These are phyloP conservation scores for Eumerus sabulonum DNA, from an alignment of 2,888 invertebrate species.

Conservation along the genomic window DNA sequence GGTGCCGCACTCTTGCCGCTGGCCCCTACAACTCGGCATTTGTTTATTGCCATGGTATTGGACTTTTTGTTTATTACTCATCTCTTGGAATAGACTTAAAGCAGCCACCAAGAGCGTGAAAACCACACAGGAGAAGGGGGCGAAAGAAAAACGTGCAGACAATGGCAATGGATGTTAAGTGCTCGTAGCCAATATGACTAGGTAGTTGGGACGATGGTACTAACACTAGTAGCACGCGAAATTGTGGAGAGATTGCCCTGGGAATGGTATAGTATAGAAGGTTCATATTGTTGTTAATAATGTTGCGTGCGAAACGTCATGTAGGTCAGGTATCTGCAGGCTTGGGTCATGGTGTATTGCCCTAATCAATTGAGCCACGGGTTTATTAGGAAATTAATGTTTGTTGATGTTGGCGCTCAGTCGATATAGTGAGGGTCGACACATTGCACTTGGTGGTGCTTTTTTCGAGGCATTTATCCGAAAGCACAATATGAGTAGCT, in stretches of 20 bases:
- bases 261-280: constrained; percentile 6
- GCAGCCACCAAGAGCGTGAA: neutral
- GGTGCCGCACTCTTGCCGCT: constrained; percentile 2
- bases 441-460: too few relatives aligned
- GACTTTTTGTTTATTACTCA: constrained; percentile 46
- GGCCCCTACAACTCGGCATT: constrained; percentile 17
- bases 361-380: too few relatives aligned
- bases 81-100: constrained; percentile 11
- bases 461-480: too few relatives aligned
- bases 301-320: neutral
- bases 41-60: constrained; percentile 24
- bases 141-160: neutral
- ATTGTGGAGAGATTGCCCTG: too few relatives aligned
- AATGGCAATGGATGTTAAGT: constrained; percentile 38
- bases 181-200: neutral
- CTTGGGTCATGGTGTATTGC: too few relatives aligned
- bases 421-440: too few relatives aligned
- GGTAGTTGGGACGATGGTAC: too few relatives aligned
- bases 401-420: too few relatives aligned
- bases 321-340: constrained; percentile 13
- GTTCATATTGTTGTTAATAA: too few relatives aligned
- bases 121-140: neutral
- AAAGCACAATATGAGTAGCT: too few relatives aligned
- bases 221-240: too few relatives aligned
- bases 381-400: too few relatives aligned